Percentiles rank a stretch among this genome's conserved stretches.
Evolutionary conservation across 2,797 vertebrate genomes (phyloP).

Genomic region (Rhodeus uyekii): DNA sequence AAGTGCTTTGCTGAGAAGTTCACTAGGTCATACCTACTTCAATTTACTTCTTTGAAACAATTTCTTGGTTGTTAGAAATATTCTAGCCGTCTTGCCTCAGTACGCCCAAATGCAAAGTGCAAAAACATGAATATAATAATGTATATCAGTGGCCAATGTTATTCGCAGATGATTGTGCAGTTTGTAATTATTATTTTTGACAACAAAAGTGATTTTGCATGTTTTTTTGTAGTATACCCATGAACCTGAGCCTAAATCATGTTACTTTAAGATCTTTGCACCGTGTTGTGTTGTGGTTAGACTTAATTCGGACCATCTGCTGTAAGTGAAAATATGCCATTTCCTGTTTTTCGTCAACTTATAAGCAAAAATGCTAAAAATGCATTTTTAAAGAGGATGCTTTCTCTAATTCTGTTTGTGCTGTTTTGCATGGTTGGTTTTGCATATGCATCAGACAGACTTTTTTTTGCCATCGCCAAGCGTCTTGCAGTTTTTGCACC

Average conservation of each 20-base stretch:
- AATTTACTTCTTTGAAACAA: neutral
- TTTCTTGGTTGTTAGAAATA: neutral
- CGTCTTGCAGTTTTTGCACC: neutral
- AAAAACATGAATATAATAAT: neutral
- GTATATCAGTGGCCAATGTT: neutral
- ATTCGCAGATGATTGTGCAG: neutral
- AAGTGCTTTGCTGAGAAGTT: neutral
- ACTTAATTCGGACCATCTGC: neutral
- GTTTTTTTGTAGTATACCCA: neutral
- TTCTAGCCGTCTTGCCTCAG: neutral
- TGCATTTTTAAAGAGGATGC: neutral
- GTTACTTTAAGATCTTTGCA: neutral
- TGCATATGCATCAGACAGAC: neutral
- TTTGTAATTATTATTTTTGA: neutral
- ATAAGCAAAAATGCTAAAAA: constrained; percentile 2
- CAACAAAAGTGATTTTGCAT: neutral
- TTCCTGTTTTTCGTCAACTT: neutral
- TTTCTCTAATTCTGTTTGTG: neutral
- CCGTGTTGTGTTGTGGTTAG: neutral
- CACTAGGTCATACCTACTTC: neutral
- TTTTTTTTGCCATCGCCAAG: neutral
- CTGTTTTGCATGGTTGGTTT: neutral
- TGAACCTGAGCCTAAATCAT: neutral
- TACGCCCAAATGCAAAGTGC: neutral
- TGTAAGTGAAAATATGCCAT: constrained; percentile 10